phyloP scores from a whole-genome alignment of 2,797 vertebrate genomes.

The Catharus ustulatus region DNA sequence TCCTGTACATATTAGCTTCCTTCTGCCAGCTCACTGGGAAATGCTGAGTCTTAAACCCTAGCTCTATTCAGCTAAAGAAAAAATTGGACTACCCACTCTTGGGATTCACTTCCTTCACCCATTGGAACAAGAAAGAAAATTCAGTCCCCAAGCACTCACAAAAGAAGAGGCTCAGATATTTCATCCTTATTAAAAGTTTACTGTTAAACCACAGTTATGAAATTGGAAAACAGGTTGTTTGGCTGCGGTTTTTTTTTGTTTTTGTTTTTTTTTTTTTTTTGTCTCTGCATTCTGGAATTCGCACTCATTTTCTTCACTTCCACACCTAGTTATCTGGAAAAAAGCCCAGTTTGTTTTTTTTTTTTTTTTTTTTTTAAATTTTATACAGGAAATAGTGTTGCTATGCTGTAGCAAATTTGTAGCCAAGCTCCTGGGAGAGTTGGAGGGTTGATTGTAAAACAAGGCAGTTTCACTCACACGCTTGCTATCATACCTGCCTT shows the following conservation, averaged over 20 bases:
- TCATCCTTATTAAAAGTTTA: background rate
- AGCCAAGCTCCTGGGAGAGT: background rate
- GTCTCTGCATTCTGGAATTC: background rate
- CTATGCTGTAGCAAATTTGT: background rate
- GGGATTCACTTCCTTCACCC: background rate
- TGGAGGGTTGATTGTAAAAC: background rate
- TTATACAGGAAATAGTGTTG: background rate
- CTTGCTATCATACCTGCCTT: rapidly evolving
- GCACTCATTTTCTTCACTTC: background rate
- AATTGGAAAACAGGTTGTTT: background rate
- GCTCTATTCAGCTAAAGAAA: background rate
- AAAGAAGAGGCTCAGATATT: background rate
- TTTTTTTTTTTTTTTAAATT: background rate
- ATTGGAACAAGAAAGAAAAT: background rate
- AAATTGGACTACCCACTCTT: background rate
- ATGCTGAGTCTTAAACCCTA: background rate
- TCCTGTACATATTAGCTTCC: background rate
- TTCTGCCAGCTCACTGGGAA: background rate
- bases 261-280: background rate
- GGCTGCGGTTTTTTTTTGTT: background rate
- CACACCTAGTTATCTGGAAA: rapidly evolving
- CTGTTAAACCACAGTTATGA: background rate
- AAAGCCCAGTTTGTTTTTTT: background rate
- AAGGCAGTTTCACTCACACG: rapidly evolving
- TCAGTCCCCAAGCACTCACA: background rate